Evolutionary conservation across 2,113 vertebrate genomes (phyloP), one percentile per base, ranked within the genome.

Genomic region (Gadus chalcogrammus): DNA sequence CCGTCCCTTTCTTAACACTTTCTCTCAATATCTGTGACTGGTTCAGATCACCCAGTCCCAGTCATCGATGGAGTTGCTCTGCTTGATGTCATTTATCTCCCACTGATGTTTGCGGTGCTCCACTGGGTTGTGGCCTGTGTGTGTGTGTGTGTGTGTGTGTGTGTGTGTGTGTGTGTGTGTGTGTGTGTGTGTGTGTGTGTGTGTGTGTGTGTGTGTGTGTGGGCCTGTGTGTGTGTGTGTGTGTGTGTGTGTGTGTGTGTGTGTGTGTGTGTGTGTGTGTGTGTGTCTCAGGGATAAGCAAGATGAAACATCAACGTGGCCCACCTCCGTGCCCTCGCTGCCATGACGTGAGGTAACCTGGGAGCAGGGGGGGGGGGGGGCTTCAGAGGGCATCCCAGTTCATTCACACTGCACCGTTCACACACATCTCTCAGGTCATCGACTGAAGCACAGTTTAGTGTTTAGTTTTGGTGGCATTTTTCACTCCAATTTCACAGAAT

Each of bases 341-440:
- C 28, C 71, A 88, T 90, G 87, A 89, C 86, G 77, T 89, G 85
- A 84, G 82, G 8, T 48, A 9, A 78, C 60, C 72, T 80, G 56
- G 13, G 0, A 64, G 61, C n/a, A 42, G 82, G 64, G 55, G 70
- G 68, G 71, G 61, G 76, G 76, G 64, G 59, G 69, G 48, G 8
- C 64, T 56, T 70, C 67, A 81, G 67, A 70, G 76, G 4, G 31
- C 31, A 35, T 35, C 2, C 3, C 31, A 5, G 42, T 48, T 48
- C 9, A 13, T 48, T 48, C 42, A 48, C 42, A 1, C 42, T 48
- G 42, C 42, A 48, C 8, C 42, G 42, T 13, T 48, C 42, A 48
- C 42, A 48, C 9, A 17, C 55, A 17, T 16, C n/a, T 58, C 55
- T n/a, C 55, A 17, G 55, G 5, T 16, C 53, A 55, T 55, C 31